Evolutionary conservation across 2,888 invertebrate species (phyloP).

Genomic region (Eristalis intricaria): DNA sequence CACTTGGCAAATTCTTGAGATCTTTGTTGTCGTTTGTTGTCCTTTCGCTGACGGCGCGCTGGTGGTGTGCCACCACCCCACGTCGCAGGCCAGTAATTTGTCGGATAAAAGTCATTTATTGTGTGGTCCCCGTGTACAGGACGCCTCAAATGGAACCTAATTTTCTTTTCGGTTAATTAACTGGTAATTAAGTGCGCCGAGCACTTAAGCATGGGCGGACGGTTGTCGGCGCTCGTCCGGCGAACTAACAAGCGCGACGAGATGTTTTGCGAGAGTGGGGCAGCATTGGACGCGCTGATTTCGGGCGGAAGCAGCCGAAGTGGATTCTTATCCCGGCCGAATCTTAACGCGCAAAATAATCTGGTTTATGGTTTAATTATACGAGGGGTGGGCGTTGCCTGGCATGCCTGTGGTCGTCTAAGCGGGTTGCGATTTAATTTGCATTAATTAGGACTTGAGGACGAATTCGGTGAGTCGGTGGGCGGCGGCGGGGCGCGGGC

Average conservation of each 20-base stretch:
- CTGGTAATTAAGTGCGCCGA: slow-evolving; percentile 68
- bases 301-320: not conserved
- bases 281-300: not conserved
- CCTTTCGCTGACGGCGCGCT: not conserved
- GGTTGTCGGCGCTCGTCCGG: not conserved
- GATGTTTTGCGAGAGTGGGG: slow-evolving; percentile 12
- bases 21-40: slow-evolving; percentile 29
- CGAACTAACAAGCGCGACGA: slow-evolving; percentile 60
- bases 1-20: slow-evolving; percentile 60
- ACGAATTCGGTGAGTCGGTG: not conserved
- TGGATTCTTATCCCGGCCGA: slow-evolving; percentile 29
- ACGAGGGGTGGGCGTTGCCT: slow-evolving; percentile 14
- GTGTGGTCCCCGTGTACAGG: slow-evolving; percentile 52
- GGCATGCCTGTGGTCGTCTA: slow-evolving; percentile 16
- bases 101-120: slow-evolving; percentile 68
- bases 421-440: slow-evolving; percentile 68
- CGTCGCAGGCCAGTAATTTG: slow-evolving; percentile 18
- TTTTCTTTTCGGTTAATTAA: slow-evolving; percentile 71
- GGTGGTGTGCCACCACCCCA: not conserved
- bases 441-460: slow-evolving; percentile 60
- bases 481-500: not conserved
- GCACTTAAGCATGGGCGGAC: slow-evolving; percentile 48
- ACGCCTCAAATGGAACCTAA: slow-evolving; percentile 63
- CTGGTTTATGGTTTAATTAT: slow-evolving; percentile 70
- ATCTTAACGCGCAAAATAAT: slow-evolving; percentile 57